Evolutionary conservation across 2,113 vertebrate genomes (phyloP).

Genomic region (Phrynosoma platyrhinos): DNA sequence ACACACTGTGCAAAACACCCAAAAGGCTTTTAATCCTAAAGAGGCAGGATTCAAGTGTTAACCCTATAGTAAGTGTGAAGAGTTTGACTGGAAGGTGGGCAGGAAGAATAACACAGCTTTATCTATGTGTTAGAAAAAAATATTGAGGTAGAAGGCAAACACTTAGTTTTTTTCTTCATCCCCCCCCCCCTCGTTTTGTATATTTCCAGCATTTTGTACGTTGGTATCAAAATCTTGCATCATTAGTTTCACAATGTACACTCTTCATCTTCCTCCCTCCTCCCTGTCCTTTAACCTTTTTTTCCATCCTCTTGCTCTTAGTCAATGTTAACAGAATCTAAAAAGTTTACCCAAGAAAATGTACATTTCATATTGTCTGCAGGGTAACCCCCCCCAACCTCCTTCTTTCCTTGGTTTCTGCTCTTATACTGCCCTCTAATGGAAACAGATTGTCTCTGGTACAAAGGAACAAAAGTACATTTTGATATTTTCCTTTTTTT

Average conservation of each 20-base stretch:
- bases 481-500: slow-evolving; percentile 37
- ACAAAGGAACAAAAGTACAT: slow-evolving; percentile 67
- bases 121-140: slow-evolving; percentile 31
- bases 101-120: neutral
- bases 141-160: neutral
- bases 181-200: neutral
- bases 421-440: slow-evolving; percentile 86
- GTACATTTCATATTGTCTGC: slow-evolving; percentile 53
- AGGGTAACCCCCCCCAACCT: slow-evolving; percentile 6
- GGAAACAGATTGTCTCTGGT: slow-evolving; percentile 73
- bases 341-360: slow-evolving; percentile 69
- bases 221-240: neutral
- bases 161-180: neutral
- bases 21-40: slow-evolving; percentile 35
- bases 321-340: slow-evolving; percentile 46
- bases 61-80: slow-evolving; percentile 28
- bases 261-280: neutral
- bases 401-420: slow-evolving; percentile 67
- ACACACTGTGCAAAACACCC: slow-evolving; percentile 27
- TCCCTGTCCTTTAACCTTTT: slow-evolving; percentile 24
- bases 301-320: slow-evolving; percentile 42
- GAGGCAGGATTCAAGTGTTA: slow-evolving; percentile 46
- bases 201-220: neutral
- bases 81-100: slow-evolving; percentile 2
- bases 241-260: slow-evolving; percentile 27